Evolutionary conservation across 1,140 invertebrate genomes (phyloP), one percentile per base, ranked within the genome.

Genomic region (Pentalonia nigronervosa): DNA sequence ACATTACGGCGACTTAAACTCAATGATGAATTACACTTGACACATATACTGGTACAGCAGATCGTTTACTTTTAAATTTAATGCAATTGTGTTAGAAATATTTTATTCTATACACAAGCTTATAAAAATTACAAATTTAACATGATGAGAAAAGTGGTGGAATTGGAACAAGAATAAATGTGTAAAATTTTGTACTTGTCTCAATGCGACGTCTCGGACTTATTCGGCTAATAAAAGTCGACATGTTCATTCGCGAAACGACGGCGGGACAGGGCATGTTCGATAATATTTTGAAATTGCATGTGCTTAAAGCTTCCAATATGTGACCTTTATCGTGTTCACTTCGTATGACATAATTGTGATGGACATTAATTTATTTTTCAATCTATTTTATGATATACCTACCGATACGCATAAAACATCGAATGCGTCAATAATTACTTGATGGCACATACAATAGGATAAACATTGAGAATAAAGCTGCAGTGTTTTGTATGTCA

Each of bases 261-360:
- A 60, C 53, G 4, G 36, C 25, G 2, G 11, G 14, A 90, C 30
- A 30, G 34, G 48, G 6, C 41, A 45, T 41, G 50, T 30, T n/a
- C 36, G n/a, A 67, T 56, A 89, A 56, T 56, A 53, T 53, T 21
- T 89, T 47, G 36, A 11, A 45, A 67, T 56, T 25, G 23, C 23
- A 56, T 30, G 23, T 67, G 41, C 34, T 90, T 41, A 90, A 90
- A 90, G 41, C 34, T 90, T 90, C 30, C 67, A 90, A 90, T 90
- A 90, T 21, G 21, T 41, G 34, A 60, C 34, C 34, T 90, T 41
- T 36, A 30, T 67, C 36, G 8, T 30, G 89, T 90, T 90, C 53
- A 41, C 34, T 90, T 87, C 84, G 14, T 30, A 60, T 60, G 36
- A 56, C 88, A 89, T 87, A 89, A 89, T 53, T 53, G 7, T 53